phyloP scores from a whole-genome alignment of 1,140 invertebrate species.

The Drosophila littoralis region DNA sequence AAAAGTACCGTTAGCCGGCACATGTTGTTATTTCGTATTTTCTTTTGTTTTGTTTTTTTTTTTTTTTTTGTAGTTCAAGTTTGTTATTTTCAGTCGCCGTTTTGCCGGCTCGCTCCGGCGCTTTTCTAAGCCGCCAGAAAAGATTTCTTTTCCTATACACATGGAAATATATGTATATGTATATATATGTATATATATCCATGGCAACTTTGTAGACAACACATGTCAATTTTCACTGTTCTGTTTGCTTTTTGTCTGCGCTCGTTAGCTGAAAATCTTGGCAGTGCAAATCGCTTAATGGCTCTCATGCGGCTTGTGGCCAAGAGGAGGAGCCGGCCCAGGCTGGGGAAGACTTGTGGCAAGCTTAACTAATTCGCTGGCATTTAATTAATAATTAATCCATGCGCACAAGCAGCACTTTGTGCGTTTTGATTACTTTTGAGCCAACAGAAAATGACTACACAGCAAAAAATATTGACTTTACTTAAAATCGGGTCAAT shows the following conservation, averaged over 20 bases:
- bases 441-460: neutral
- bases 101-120: slow-evolving; percentile 44
- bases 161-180: slow-evolving; percentile 12
- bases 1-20: slow-evolving; percentile 49
- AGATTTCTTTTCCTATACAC: slow-evolving; percentile 44
- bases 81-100: slow-evolving; percentile 16
- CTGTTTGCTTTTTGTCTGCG: slow-evolving; percentile 23
- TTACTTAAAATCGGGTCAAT: too few species aligned
- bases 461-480: too few species aligned
- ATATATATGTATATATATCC: slow-evolving; percentile 15
- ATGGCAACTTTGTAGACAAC: slow-evolving; percentile 40
- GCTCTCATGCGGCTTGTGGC: slow-evolving; percentile 10
- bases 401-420: neutral
- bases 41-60: slow-evolving; percentile 10
- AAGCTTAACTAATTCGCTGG: slow-evolving; percentile 53
- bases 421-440: slow-evolving; percentile 18
- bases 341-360: neutral
- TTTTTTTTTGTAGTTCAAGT: slow-evolving; percentile 7
- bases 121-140: slow-evolving; percentile 40
- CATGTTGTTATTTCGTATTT: slow-evolving; percentile 43
- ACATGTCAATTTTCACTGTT: slow-evolving; percentile 49
- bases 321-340: neutral
- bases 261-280: slow-evolving; percentile 25
- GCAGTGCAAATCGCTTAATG: slow-evolving; percentile 9
- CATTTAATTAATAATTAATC: slow-evolving; percentile 48